Conservation (phyloP, 2,797 vertebrate species). For the Poecile montanus region DNA sequence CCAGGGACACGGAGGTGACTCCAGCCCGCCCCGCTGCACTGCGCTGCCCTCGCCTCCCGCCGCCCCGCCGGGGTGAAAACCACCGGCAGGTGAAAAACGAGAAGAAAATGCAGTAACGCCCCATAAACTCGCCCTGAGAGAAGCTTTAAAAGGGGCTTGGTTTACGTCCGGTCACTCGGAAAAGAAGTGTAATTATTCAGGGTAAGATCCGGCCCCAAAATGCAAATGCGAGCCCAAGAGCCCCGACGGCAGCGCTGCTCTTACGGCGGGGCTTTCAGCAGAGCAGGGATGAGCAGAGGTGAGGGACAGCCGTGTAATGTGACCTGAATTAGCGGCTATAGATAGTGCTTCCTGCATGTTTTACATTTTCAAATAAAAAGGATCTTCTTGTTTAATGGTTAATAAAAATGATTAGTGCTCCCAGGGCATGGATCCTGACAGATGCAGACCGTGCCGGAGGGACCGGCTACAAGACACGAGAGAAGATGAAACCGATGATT, state of each 20-base stretch:
- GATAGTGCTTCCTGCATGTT: slow-evolving; percentile 1
- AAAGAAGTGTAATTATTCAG: not conserved
- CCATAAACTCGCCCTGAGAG: not conserved
- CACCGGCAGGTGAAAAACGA: not conserved
- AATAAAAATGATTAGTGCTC: slow-evolving; percentile 67
- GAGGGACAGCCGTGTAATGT: slow-evolving; percentile 6
- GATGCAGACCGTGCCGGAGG: slow-evolving; percentile 17
- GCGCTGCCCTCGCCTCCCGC: not conserved
- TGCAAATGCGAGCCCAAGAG: not conserved
- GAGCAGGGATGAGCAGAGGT: not conserved
- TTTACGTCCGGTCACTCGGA: not conserved
- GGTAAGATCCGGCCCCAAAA: not conserved
- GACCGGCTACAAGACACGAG: slow-evolving; percentile 13
- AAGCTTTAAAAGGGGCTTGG: not conserved
- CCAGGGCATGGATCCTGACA: slow-evolving; percentile 50
- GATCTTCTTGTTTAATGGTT: slow-evolving; percentile 61
- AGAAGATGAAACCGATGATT: slow-evolving; percentile 11
- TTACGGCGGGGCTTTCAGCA: not conserved
- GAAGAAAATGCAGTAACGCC: not conserved
- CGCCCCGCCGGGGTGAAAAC: not conserved
- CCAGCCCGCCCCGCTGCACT: not conserved
- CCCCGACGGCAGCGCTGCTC: not conserved
- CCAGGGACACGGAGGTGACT: not conserved
- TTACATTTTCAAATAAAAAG: slow-evolving; percentile 68
- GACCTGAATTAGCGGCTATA: slow-evolving; percentile 31